A percentile compares a stretch with the other conserved stretches of the same genome.
Evolutionary conservation across 1,140 invertebrate genomes (phyloP).

Genomic region (Holotrichia oblita): DNA sequence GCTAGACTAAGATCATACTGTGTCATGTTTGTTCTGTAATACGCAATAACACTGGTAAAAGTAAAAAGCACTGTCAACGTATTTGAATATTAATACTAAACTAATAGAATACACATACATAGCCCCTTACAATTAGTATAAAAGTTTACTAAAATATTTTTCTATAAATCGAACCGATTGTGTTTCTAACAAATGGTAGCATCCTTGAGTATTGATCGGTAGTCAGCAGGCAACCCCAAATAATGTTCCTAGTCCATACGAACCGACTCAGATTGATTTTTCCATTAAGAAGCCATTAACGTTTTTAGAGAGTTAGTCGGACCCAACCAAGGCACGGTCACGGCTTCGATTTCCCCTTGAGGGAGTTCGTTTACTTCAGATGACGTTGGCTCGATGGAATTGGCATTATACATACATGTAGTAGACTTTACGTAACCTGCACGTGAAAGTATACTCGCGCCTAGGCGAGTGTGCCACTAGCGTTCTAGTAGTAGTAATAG

Average conservation of each 20-base stretch:
- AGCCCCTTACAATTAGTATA: no score
- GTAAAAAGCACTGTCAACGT: no score
- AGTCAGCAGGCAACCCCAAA: neutral
- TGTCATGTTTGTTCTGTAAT: no score
- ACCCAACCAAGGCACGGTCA: constrained; percentile 50
- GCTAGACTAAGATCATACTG: no score
- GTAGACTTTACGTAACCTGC: neutral
- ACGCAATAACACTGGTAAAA: no score
- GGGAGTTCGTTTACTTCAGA: constrained; percentile 51
- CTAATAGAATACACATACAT: no score
- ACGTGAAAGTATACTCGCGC: constrained; percentile 2
- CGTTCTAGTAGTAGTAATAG: neutral
- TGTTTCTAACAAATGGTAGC: no score
- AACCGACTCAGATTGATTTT: neutral
- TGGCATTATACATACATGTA: neutral
- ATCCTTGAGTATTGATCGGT: neutral
- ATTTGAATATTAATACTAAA: no score
- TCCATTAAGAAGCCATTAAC: neutral
- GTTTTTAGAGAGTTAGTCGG: neutral
- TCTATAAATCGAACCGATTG: no score
- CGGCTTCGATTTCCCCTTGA: constrained; percentile 55
- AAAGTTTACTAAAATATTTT: no score
- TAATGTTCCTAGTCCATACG: neutral
- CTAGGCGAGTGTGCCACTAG: no score
- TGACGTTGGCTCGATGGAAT: constrained; percentile 43